These are phyloP conservation scores for Athene cunicularia DNA, from an alignment of 2,113 vertebrate genomes.

Conservation along the genomic window DNA sequence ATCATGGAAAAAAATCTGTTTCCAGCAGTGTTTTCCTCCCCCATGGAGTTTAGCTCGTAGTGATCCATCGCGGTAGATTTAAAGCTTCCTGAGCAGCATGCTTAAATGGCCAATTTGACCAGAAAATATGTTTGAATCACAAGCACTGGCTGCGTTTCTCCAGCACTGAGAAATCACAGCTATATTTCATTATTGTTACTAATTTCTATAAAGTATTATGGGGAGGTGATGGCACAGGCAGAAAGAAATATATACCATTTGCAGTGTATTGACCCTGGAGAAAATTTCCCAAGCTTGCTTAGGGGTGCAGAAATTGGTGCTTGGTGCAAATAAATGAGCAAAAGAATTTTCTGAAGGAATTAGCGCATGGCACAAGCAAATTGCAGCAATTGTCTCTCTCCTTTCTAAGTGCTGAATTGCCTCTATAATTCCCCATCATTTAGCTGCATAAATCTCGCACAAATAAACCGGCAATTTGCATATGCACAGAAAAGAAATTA, in stretches of 20 bases:
- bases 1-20: background rate
- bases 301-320: background rate
- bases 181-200: slow-evolving; percentile 55
- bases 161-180: background rate
- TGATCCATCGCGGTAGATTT: background rate
- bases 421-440: slow-evolving; percentile 67
- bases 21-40: background rate
- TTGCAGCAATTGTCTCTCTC: slow-evolving; percentile 65
- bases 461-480: slow-evolving; percentile 62
- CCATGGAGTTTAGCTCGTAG: background rate
- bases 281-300: slow-evolving; percentile 4
- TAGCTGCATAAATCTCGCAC: slow-evolving; percentile 66
- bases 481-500: slow-evolving; percentile 66
- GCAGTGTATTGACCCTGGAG: background rate
- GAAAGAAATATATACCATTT: slow-evolving; percentile 19
- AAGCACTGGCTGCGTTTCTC: background rate
- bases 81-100: slow-evolving; percentile 36
- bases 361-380: slow-evolving; percentile 38
- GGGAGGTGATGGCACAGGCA: background rate
- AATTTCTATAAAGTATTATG: slow-evolving; percentile 39
- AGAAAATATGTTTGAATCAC: slow-evolving; percentile 22
- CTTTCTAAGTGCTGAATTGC: slow-evolving; percentile 64
- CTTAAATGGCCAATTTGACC: slow-evolving; percentile 37
- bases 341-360: slow-evolving; percentile 44
- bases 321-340: slow-evolving; percentile 37